Evolutionary conservation across 2,797 vertebrate species (phyloP).

Genomic region (Acanthurus leucopareius): DNA sequence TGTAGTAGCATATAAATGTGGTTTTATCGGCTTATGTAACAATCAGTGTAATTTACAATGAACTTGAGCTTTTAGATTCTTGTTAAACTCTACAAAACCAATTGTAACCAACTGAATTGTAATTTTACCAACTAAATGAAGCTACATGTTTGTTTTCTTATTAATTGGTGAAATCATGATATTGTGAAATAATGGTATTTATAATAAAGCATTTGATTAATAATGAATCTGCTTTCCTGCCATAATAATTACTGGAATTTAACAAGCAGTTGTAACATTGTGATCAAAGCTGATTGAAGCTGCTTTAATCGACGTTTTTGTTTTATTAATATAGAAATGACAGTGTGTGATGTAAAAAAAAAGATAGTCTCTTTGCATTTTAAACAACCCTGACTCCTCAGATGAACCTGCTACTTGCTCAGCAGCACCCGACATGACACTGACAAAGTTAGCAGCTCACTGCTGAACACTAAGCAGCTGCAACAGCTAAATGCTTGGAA

Average conservation of each 20-base stretch:
- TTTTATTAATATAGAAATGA: neutral
- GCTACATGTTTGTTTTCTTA: neutral
- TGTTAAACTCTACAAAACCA: neutral
- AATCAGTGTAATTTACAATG: neutral
- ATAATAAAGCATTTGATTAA: neutral
- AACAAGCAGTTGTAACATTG: neutral
- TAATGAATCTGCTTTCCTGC: neutral
- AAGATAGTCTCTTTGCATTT: neutral
- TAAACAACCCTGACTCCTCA: neutral
- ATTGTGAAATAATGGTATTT: neutral
- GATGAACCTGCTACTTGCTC: neutral
- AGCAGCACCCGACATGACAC: neutral
- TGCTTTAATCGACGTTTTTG: neutral
- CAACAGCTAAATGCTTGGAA: neutral
- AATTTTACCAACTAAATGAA: neutral
- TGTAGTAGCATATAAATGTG: too few species aligned
- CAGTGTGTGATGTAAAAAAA: neutral
- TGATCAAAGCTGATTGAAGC: neutral
- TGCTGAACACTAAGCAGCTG: neutral
- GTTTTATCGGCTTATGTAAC: neutral
- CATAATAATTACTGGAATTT: neutral
- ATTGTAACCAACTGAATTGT: neutral
- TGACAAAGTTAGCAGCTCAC: neutral
- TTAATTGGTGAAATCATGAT: constrained; percentile 1
- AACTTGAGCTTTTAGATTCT: neutral